Conservation (phyloP, 2,113 vertebrate genomes). For the Mobula birostris region DNA sequence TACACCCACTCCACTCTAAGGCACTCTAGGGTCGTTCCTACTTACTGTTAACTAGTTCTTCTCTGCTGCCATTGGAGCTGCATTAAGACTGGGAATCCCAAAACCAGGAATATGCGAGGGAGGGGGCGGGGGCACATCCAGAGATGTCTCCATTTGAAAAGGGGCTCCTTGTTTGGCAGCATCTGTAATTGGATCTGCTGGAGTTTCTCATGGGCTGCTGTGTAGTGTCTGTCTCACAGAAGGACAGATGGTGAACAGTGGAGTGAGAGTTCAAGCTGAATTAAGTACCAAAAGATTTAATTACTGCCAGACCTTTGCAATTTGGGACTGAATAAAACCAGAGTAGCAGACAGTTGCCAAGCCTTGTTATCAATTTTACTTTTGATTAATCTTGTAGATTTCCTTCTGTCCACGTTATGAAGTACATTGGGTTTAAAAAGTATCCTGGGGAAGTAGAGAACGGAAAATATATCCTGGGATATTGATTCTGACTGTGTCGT, state of each 20-base stretch:
- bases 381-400: background rate
- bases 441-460: background rate
- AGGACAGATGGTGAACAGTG: background rate
- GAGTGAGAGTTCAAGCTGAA: background rate
- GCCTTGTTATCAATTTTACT: background rate
- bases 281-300: background rate
- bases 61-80: background rate
- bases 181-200: background rate
- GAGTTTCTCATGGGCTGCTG: background rate
- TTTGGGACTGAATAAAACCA: background rate
- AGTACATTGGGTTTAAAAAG: background rate
- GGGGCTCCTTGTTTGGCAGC: background rate
- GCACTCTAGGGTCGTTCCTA: background rate
- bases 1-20: background rate
- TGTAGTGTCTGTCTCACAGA: background rate
- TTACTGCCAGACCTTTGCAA: background rate
- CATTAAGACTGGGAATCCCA: background rate
- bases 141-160: background rate
- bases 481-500: background rate
- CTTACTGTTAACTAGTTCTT: background rate
- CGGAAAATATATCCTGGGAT: background rate
- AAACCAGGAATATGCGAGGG: constrained; percentile 39
- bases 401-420: background rate
- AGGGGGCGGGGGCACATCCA: background rate
- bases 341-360: background rate